phyloP scores from a whole-genome alignment of 2,797 vertebrate species.

The Psittacula derbiana region DNA sequence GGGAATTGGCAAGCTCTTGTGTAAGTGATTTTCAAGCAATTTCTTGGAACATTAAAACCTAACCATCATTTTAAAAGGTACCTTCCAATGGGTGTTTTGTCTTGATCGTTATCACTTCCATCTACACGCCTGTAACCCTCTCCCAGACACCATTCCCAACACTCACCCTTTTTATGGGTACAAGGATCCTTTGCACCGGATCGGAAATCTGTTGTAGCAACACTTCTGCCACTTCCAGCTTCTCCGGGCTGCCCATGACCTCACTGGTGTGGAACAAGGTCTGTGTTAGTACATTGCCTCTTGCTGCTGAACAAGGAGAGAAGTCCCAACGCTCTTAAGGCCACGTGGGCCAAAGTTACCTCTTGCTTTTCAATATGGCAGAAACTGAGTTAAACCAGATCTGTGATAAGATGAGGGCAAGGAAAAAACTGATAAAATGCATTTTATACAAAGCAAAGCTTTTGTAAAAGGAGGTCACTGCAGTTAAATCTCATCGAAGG shows the following conservation, averaged over 20 bases:
- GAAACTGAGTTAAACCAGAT: fast-evolving
- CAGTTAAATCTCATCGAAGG: background rate
- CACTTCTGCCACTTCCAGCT: background rate
- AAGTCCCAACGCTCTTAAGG: background rate
- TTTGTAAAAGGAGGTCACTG: background rate
- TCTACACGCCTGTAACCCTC: fast-evolving
- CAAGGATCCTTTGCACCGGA: background rate
- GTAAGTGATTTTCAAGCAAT: fast-evolving
- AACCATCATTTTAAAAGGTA: background rate
- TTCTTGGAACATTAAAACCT: background rate
- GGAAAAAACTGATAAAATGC: fast-evolving
- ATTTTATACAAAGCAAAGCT: background rate
- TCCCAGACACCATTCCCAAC: background rate
- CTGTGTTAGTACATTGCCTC: background rate
- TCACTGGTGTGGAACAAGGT: background rate
- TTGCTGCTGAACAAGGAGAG: background rate
- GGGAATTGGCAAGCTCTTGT: fast-evolving
- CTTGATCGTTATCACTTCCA: background rate
- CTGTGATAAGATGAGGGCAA: fast-evolving
- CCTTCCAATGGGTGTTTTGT: fast-evolving
- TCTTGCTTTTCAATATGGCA: background rate
- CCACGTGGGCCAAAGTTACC: fast-evolving
- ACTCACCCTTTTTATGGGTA: background rate
- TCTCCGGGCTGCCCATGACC: background rate
- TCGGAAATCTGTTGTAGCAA: constrained; percentile 10